Evolutionary conservation across 2,113 vertebrate species (phyloP).

Genomic region (Verasper variegatus): DNA sequence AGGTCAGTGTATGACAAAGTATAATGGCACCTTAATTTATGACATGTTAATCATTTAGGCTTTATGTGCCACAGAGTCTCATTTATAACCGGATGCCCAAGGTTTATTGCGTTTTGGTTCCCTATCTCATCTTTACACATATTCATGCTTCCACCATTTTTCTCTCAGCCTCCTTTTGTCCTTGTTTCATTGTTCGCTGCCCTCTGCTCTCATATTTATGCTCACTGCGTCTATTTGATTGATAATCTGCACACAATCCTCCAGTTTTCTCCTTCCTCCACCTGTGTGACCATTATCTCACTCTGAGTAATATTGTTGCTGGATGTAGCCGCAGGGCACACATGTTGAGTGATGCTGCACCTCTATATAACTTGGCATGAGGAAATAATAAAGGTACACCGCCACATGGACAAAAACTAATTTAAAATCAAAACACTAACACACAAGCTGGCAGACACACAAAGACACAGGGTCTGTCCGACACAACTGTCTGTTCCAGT

Average conservation of each 20-base stretch:
- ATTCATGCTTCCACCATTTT: neutral
- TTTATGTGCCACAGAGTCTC: neutral
- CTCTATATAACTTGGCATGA: slow-evolving; percentile 13
- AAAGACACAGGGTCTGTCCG: slow-evolving; percentile 46
- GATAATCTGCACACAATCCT: slow-evolving; percentile 18
- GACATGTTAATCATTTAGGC: neutral
- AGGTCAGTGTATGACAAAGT: too few relatives aligned
- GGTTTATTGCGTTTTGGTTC: neutral
- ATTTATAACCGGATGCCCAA: neutral
- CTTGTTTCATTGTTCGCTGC: slow-evolving; percentile 11
- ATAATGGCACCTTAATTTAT: too few relatives aligned
- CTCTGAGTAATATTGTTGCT: slow-evolving; percentile 26
- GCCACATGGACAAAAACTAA: neutral
- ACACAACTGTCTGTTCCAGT: slow-evolving; percentile 58
- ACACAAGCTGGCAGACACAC: slow-evolving; percentile 17
- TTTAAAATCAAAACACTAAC: neutral
- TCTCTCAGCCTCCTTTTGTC: neutral
- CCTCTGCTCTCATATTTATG: slow-evolving; percentile 22
- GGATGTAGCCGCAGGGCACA: slow-evolving; percentile 18
- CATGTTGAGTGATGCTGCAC: slow-evolving; percentile 15
- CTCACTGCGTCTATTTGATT: slow-evolving; percentile 24
- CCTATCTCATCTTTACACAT: neutral
- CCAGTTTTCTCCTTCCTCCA: slow-evolving; percentile 29
- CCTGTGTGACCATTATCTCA: slow-evolving; percentile 26
- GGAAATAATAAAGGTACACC: slow-evolving; percentile 15